Evolutionary conservation across 1,140 invertebrate species (phyloP).

Genomic region (Mactra quadrangularis): DNA sequence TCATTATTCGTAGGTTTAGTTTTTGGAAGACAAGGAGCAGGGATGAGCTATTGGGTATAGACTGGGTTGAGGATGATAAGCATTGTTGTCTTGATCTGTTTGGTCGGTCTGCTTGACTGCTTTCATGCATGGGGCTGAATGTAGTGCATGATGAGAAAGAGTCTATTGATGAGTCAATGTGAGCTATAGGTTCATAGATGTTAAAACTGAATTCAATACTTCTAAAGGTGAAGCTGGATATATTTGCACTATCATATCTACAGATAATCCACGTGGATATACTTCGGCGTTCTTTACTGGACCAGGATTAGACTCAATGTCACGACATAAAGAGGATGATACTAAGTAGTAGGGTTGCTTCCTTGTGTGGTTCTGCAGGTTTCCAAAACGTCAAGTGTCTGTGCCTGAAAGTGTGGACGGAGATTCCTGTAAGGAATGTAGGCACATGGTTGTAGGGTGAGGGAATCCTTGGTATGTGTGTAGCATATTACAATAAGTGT

Average conservation of each 20-base stretch:
- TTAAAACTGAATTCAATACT: slow-evolving; percentile 28
- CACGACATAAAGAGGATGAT: no score
- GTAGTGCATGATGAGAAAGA: slow-evolving; percentile 5
- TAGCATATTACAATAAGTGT: no score
- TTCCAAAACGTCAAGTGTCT: no score
- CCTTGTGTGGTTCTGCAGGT: no score
- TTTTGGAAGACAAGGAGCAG: slow-evolving; percentile 18
- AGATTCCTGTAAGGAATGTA: no score
- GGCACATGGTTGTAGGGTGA: no score
- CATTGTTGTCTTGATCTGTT: slow-evolving; percentile 9
- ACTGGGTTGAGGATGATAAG: not conserved
- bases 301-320: slow-evolving; percentile 53
- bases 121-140: slow-evolving; percentile 44
- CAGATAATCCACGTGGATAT: slow-evolving; percentile 60
- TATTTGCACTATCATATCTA: slow-evolving; percentile 50
- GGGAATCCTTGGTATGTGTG: no score
- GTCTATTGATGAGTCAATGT: slow-evolving; percentile 28
- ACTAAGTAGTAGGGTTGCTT: no score
- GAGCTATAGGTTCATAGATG: slow-evolving; percentile 14
- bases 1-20: slow-evolving; percentile 48
- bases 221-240: slow-evolving; percentile 30
- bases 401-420: no score
- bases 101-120: slow-evolving; percentile 36
- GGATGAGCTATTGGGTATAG: not conserved
- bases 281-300: slow-evolving; percentile 23